phyloP scores from a whole-genome alignment of 2,888 invertebrate genomes.

The Mesoligia furuncula region DNA sequence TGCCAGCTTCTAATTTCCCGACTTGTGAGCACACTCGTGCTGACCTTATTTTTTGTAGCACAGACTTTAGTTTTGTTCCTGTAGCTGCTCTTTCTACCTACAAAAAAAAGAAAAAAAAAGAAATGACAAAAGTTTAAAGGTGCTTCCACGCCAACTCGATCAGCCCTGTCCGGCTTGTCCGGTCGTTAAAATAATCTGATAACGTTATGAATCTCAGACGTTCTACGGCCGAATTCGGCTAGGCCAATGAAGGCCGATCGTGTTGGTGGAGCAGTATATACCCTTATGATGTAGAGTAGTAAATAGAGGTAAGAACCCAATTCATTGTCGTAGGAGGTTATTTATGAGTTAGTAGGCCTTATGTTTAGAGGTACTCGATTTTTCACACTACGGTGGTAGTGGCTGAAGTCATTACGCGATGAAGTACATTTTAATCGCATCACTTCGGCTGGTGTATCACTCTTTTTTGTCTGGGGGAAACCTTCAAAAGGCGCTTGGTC shows the following conservation, averaged over 20 bases:
- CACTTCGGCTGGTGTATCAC: background rate
- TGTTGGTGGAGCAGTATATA: background rate
- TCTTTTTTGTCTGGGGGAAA: no score
- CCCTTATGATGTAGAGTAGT: background rate
- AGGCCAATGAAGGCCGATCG: no score
- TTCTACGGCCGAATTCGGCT: background rate
- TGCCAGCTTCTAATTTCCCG: conserved; percentile 59
- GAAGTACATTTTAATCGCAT: no score
- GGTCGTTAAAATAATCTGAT: background rate
- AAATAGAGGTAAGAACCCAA: background rate
- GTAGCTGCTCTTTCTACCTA: conserved; percentile 14
- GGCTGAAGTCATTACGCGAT: no score
- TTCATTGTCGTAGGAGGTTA: no score
- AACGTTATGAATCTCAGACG: background rate
- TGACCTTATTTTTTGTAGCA: conserved; percentile 27
- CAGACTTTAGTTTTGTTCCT: conserved; percentile 12
- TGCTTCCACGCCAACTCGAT: background rate
- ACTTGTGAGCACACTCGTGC: conserved; percentile 11
- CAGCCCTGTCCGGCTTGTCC: background rate
- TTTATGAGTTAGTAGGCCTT: no score
- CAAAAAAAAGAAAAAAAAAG: no score
- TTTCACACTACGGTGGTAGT: no score
- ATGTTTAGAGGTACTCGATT: no score
- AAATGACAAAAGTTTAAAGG: background rate
- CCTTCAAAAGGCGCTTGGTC: no score